Conservation (phyloP, 2,113 vertebrate genomes). For the Hyperopisus bebe region DNA sequence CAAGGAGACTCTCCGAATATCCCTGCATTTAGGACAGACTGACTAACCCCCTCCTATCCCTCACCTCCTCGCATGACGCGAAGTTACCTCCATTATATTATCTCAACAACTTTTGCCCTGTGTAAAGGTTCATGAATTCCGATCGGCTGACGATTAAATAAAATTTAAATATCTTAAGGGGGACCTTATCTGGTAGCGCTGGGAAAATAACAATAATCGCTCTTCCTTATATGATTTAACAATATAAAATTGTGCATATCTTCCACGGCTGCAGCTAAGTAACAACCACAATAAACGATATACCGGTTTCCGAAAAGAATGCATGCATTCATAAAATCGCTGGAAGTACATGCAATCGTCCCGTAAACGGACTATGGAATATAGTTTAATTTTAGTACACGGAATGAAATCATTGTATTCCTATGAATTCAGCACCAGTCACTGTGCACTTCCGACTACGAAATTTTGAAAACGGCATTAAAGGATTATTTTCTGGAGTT, state of each 20-base stretch:
- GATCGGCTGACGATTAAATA: neutral
- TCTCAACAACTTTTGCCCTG: neutral
- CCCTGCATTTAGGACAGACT: neutral
- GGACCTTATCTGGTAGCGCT: neutral
- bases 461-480: neutral
- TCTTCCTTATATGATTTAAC: neutral
- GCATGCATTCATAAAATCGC: neutral
- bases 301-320: neutral
- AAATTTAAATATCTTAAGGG: neutral
- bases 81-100: constrained; percentile 3
- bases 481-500: neutral
- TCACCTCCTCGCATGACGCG: neutral
- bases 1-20: neutral
- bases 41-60: neutral
- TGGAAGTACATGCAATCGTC: neutral
- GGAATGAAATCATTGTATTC: neutral
- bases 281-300: neutral
- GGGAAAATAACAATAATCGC: neutral
- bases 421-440: neutral
- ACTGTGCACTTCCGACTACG: neutral
- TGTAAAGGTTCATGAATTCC: neutral
- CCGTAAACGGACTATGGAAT: neutral
- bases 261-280: neutral
- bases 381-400: neutral
- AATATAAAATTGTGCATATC: neutral